These are phyloP conservation scores for Sakesphorus luctuosus DNA, from an alignment of 2,113 vertebrate genomes.

Conservation along the genomic window DNA sequence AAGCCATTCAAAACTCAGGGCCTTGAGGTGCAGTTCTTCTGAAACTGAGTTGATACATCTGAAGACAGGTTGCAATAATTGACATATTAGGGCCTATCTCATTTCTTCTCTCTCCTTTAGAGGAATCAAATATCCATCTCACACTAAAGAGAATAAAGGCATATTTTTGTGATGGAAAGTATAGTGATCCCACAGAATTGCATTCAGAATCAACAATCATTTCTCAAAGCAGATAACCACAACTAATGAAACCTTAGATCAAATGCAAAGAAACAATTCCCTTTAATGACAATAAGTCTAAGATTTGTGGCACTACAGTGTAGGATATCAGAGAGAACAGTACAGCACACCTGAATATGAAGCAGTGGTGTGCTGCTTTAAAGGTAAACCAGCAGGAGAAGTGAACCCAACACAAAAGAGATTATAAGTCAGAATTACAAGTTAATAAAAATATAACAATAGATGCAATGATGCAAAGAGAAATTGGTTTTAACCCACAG, in stretches of 20 bases:
- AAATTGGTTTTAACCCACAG: too few relatives aligned
- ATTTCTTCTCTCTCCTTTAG: not conserved
- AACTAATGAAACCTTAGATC: not conserved
- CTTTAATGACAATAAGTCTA: not conserved
- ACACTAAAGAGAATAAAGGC: not conserved
- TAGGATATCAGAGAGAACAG: not conserved
- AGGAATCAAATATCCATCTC: not conserved
- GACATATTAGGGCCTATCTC: not conserved
- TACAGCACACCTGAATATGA: not conserved
- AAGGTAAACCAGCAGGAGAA: too few relatives aligned
- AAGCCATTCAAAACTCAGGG: not conserved
- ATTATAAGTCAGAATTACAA: too few relatives aligned
- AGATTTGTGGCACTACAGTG: not conserved
- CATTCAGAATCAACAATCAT: not conserved
- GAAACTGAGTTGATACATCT: not conserved
- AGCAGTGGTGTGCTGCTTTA: not conserved
- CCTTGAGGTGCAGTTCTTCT: not conserved
- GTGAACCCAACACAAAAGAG: too few relatives aligned
- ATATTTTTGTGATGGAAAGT: not conserved
- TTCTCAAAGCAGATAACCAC: not conserved
- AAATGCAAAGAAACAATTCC: not conserved
- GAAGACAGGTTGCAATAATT: not conserved
- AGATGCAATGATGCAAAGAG: too few relatives aligned
- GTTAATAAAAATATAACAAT: too few relatives aligned
- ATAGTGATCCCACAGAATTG: not conserved